Conservation (phyloP, 2,888 invertebrate genomes). For the Chromoteleia sp. region DNA sequence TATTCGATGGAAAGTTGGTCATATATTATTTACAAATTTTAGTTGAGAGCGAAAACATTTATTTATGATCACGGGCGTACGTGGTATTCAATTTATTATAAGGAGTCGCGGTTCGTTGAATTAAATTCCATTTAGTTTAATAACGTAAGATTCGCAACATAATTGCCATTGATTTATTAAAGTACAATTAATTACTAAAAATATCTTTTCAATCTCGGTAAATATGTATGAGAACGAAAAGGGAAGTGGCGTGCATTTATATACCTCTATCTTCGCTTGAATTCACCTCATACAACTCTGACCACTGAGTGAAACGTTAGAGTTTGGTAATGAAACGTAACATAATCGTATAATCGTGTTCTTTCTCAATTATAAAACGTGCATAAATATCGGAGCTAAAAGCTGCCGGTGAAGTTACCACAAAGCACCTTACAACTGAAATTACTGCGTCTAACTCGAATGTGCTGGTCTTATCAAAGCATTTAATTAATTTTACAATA, state of each 20-base stretch:
- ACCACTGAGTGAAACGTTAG: constrained; percentile 33
- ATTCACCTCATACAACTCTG: constrained; percentile 20
- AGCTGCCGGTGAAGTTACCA: constrained; percentile 14
- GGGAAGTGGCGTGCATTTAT: constrained; percentile 33
- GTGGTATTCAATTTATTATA: constrained; percentile 12
- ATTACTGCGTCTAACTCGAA: constrained; percentile 9
- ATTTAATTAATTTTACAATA: constrained; percentile 28
- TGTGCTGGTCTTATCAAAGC: constrained; percentile 5
- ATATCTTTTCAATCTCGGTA: constrained; percentile 31
- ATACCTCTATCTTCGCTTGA: constrained; percentile 14
- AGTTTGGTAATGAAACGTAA: constrained; percentile 47
- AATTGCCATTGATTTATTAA: constrained; percentile 46
- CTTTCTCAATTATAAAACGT: constrained; percentile 41
- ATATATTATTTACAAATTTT: constrained; percentile 62
- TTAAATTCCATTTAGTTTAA: constrained; percentile 10
- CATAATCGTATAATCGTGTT: constrained; percentile 44
- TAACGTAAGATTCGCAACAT: constrained; percentile 5
- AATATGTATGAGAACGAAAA: constrained; percentile 23
- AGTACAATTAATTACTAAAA: constrained; percentile 32
- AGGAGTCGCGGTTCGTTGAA: constrained; percentile 18
- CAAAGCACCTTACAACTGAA: neutral
- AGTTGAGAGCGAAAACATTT: constrained; percentile 34
- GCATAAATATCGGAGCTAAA: constrained; percentile 42
- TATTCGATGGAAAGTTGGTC: constrained; percentile 43
- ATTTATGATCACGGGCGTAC: constrained; percentile 38